Evolutionary conservation across 2,797 vertebrate species (phyloP), one percentile per base, ranked within the genome.

Genomic region (Melanotaenia boesemani): DNA sequence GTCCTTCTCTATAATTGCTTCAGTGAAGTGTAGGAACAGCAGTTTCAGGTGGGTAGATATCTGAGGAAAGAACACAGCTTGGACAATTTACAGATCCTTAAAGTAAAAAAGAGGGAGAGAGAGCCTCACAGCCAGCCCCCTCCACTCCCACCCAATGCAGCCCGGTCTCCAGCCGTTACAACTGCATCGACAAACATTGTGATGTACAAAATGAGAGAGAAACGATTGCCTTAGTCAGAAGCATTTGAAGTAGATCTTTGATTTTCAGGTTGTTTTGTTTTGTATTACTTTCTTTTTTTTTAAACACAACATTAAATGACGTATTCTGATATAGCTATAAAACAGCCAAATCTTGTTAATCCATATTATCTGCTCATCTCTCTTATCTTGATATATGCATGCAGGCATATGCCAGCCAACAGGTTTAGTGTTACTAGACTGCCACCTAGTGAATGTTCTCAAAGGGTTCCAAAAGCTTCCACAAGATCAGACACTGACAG

Each of bases 391-490:
- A 86, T 84, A 75, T 64, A 76, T 86, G 77, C 69, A 64, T 81
- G 81, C 79, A 83, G 84, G 79, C 64, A 80, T 58, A 30, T 75
- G 30, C 67, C 58, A 56, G 72, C 59, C 50, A 0, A n/a, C 24
- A 67, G 79, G 41, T 88, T 93, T 76, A 80, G 75, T 94, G 95
- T 94, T 91, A 90, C 94, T 91, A 86, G 86, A 95, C 93, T 95
- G 95, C 95, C 95, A 94, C 93, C 95, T 95, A 96, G 94, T 95
- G 95, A 94, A 78, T 20, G 46, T 59, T 78, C n/a, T 24, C 24
- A 11, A 80, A 80, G 66, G 62, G 48, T 67, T 66, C 57, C 28
- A 58, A 28, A 50, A 56, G 59, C 64, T 83, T 80, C 62, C 66
- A 81, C 61, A 66, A 61, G 60, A 81, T 72, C 64, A 75, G 77